Conservation (phyloP, 1,140 invertebrate genomes). For the Centruroides sculpturatus region DNA sequence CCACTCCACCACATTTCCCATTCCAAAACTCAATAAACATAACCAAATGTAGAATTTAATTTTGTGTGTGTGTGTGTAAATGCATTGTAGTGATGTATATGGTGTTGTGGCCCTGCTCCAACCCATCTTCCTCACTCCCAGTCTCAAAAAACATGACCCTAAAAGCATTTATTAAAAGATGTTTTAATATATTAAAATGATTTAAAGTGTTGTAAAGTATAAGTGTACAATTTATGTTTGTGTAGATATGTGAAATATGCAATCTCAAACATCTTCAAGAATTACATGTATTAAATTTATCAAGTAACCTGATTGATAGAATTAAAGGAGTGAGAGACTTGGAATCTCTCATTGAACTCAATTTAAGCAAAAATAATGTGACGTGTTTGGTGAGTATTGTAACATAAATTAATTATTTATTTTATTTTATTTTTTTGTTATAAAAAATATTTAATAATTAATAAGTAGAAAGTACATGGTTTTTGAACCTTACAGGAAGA, state of each 20-base stretch:
- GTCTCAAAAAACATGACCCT: too few species aligned
- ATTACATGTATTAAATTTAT: conserved; percentile 6
- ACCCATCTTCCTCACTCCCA: too few species aligned
- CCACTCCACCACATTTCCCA: too few species aligned
- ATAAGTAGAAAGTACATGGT: background rate
- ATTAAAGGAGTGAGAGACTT: conserved; percentile 8
- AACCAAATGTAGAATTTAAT: too few species aligned
- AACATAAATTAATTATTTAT: background rate
- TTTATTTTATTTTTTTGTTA: background rate
- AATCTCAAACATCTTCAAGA: conserved; percentile 7
- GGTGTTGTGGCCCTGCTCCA: too few species aligned
- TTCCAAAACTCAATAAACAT: too few species aligned
- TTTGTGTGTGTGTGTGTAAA: too few species aligned
- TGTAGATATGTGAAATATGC: conserved; percentile 8
- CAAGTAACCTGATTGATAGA: conserved; percentile 5
- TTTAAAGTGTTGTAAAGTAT: too few species aligned
- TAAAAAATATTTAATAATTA: background rate
- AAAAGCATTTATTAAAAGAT: too few species aligned
- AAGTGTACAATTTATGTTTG: background rate
- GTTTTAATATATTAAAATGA: too few species aligned
- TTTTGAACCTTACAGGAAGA: conserved; percentile 5
- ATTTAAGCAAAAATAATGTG: conserved; percentile 10
- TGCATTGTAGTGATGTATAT: too few species aligned
- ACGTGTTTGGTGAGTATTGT: conserved; percentile 6
- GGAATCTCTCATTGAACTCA: conserved; percentile 10